Evolutionary conservation across 2,797 vertebrate genomes (phyloP).

Genomic region (Eulemur mongoz): DNA sequence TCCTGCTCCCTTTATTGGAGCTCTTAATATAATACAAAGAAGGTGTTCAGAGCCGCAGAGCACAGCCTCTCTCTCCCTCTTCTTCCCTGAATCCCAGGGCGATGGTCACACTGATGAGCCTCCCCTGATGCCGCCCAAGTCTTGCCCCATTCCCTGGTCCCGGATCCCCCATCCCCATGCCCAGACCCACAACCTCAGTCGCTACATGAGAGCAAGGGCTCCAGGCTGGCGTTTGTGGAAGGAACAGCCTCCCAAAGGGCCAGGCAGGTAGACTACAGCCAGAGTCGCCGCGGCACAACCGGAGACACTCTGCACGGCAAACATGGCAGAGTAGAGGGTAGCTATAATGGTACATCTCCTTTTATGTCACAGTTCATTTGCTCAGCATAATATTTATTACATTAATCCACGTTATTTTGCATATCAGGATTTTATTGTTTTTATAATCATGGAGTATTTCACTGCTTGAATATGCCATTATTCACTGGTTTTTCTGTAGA

Average conservation of each 20-base stretch:
- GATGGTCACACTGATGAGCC: neutral
- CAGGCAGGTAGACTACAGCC: neutral
- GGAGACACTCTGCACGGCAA: neutral
- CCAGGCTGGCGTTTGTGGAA: neutral
- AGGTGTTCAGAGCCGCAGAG: neutral
- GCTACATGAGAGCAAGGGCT: neutral
- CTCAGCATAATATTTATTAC: neutral
- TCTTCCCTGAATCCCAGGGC: neutral
- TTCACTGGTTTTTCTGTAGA: neutral
- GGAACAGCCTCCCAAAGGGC: neutral
- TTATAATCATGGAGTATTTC: neutral
- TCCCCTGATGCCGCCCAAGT: neutral
- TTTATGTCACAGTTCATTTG: neutral
- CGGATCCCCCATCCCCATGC: neutral
- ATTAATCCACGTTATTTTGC: neutral
- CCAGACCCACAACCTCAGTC: neutral
- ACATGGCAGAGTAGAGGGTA: neutral
- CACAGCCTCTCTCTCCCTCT: neutral
- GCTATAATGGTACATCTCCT: neutral
- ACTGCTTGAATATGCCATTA: neutral
- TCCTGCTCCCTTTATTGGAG: neutral
- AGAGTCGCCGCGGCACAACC: neutral
- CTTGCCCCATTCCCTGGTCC: neutral
- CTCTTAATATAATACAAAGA: constrained; percentile 45
- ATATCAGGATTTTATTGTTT: neutral